phyloP scores from a whole-genome alignment of 2,113 vertebrate species.

The Melanerpes aurifrons region DNA sequence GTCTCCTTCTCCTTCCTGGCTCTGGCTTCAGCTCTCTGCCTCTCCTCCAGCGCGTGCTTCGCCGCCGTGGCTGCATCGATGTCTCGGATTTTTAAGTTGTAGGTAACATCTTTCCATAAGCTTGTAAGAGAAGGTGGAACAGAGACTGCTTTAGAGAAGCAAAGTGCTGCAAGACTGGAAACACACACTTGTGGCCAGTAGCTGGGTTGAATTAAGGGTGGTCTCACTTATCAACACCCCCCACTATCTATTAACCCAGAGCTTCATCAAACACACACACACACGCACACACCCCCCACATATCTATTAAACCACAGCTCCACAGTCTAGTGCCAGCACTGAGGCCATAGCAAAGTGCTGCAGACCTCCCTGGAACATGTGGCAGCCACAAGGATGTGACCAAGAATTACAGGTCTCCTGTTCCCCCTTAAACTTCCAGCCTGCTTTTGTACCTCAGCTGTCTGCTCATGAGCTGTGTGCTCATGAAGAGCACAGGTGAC shows the following conservation, averaged over 20 bases:
- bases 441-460: not conserved
- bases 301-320: not conserved
- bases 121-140: constrained; percentile 62
- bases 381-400: not conserved
- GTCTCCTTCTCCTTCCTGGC: constrained; percentile 94
- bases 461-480: no score
- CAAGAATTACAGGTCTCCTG: not conserved
- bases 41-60: constrained; percentile 94
- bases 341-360: not conserved
- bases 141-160: not conserved
- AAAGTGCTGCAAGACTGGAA: not conserved
- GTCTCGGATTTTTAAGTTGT: constrained; percentile 94
- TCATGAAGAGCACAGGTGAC: not conserved
- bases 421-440: not conserved
- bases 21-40: constrained; percentile 93
- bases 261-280: not conserved
- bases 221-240: not conserved
- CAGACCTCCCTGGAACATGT: not conserved
- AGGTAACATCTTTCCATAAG: constrained; percentile 95
- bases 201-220: not conserved
- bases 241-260: not conserved
- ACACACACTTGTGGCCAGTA: not conserved
- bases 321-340: rapidly evolving
- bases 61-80: constrained; percentile 96
- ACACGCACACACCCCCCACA: no score